Evolutionary conservation across 2,888 invertebrate genomes (phyloP), one percentile per base, ranked within the genome.

Genomic region (Cosmopolites sordidus): DNA sequence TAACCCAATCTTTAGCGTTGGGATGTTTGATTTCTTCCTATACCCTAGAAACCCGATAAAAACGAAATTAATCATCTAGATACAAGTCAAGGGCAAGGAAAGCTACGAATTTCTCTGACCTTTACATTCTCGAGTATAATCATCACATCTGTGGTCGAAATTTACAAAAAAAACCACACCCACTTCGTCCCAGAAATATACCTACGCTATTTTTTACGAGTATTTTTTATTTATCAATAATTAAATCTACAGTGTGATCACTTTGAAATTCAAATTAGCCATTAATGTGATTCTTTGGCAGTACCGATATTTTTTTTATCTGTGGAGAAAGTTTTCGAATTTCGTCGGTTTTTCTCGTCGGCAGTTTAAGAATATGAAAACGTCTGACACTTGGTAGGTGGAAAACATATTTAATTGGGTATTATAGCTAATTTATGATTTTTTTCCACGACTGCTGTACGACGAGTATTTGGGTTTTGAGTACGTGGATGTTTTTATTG

Each of bases 161-260:
- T 49, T 49, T 45, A 42, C 39, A 42, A 22, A 8, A 48, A 38
- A 40, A 48, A 48, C 48, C 58, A 51, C 58, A 51, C 58, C 58
- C 54, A 45, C 29, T 12, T 22, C 17, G 18, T 47, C 54, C 58
- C 44, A 54, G 49, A 52, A 52, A 52, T 22, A 8, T 22, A 5
- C 22, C 22, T 22, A 22, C 22, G 22, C 22, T 22, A 22, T 22
- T 22, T 22, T 22, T 22, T 22, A 22, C 8, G 22, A 22, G 22
- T 5, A 3, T 22, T 22, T 22, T 30, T 50, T 30, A 42, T 16
- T 39, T 15, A 27, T 27, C 22, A 30, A 18, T 37, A 48, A 49
- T 48, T 48, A 49, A 38, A 16, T 43, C 37, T n/a, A 43, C 16
- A 18, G 16, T 14, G 16, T 37, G 37, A 11, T n/a, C 8, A 14